A percentile compares a stretch with the other conserved stretches of the same genome.
Evolutionary conservation across 2,888 invertebrate species (phyloP).

Genomic region (Trichacis sp.): DNA sequence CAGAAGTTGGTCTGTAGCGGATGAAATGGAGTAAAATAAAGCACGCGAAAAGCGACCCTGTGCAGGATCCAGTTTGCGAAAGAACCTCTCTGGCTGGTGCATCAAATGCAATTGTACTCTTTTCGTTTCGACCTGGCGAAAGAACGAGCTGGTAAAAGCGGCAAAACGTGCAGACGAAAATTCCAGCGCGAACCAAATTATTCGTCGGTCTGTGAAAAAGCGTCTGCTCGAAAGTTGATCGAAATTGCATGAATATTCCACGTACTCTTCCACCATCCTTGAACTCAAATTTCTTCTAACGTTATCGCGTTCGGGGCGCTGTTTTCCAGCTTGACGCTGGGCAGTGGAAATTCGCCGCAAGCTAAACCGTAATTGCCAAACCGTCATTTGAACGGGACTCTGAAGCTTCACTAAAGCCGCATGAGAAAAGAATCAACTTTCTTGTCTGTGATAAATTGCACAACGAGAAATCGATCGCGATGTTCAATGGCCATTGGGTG

Average conservation of each 20-base stretch:
- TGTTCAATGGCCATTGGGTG: too few relatives aligned
- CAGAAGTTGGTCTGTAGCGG: constrained; percentile 5
- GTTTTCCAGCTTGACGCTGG: too few relatives aligned
- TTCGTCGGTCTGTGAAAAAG: constrained; percentile 2
- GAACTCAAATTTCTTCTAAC: neutral
- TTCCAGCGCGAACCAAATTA: constrained; percentile 8
- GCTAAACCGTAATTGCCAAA: too few relatives aligned
- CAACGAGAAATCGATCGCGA: too few relatives aligned
- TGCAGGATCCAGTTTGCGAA: constrained; percentile 12
- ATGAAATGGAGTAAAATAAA: constrained; percentile 18
- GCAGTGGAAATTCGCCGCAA: too few relatives aligned
- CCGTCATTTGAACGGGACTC: too few relatives aligned
- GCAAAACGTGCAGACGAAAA: constrained; percentile 5
- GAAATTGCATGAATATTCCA: neutral
- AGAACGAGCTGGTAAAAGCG: constrained; percentile 4
- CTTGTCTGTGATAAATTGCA: too few relatives aligned
- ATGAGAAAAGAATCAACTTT: too few relatives aligned
- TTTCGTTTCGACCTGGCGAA: constrained; percentile 22
- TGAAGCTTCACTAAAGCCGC: neutral
- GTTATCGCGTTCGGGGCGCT: neutral
- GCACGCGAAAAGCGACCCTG: constrained; percentile 7
- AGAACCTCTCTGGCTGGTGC: constrained; percentile 19
- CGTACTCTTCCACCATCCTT: neutral
- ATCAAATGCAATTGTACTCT: constrained; percentile 26
- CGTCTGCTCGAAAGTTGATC: neutral